Percentiles rank a stretch among this genome's conserved stretches.
Evolutionary conservation across 1,140 invertebrate species (phyloP).

Genomic region (Oedothorax gibbosus): DNA sequence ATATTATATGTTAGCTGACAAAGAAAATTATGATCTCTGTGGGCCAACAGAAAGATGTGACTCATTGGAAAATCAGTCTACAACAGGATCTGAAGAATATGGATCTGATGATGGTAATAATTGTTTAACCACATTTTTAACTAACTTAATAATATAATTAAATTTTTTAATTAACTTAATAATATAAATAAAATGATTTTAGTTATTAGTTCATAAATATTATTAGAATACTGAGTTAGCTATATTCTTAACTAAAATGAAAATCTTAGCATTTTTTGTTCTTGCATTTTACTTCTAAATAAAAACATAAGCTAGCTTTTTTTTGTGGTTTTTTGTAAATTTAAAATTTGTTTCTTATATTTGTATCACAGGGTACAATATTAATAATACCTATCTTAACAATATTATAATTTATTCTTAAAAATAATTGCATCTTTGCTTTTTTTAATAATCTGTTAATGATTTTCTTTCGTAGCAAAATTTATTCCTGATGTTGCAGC

Average conservation of each 20-base stretch:
- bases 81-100: slow-evolving; percentile 54
- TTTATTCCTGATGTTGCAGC: slow-evolving; percentile 41
- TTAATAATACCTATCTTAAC: background rate
- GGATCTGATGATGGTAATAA: slow-evolving; percentile 42
- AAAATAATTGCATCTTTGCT: background rate
- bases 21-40: slow-evolving; percentile 46
- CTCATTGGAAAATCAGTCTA: slow-evolving; percentile 41
- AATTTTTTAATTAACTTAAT: too few species aligned
- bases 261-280: too few species aligned
- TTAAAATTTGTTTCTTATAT: background rate
- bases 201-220: background rate
- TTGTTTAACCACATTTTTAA: too few species aligned
- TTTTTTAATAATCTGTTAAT: background rate
- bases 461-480: slow-evolving; percentile 21
- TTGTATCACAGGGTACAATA: background rate
- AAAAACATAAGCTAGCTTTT: too few species aligned
- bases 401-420: background rate
- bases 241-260: too few species aligned
- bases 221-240: too few species aligned
- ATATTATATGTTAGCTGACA: background rate
- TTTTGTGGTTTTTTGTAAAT: background rate
- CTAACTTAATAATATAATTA: too few species aligned
- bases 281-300: too few species aligned
- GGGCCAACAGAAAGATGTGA: slow-evolving; percentile 2
- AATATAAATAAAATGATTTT: background rate